Conservation (phyloP, 1,140 invertebrate genomes). For the Drosophila gunungcola region DNA sequence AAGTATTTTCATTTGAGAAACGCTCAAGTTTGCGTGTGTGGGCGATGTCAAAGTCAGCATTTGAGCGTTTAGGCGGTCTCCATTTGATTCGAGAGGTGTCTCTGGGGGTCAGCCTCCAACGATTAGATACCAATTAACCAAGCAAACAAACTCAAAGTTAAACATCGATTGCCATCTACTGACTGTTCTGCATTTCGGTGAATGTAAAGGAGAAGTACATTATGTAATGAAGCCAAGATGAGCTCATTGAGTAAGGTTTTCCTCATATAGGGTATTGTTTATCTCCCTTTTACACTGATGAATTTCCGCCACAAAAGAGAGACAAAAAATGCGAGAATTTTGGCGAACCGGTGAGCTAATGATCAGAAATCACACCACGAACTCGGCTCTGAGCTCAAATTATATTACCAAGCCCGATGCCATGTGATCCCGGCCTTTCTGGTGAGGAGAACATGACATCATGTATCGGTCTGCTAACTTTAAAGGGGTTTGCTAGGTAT, state of each 20-base stretch:
- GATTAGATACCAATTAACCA: conserved; percentile 69
- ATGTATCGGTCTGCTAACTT: conserved; percentile 47
- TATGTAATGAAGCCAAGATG: conserved; percentile 43
- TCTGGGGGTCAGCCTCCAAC: conserved; percentile 60
- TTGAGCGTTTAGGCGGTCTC: conserved; percentile 18
- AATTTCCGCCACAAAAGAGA: conserved; percentile 60
- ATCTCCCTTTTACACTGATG: conserved; percentile 21
- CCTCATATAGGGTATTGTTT: not conserved
- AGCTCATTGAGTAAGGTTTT: conserved; percentile 46
- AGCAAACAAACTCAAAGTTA: conserved; percentile 28
- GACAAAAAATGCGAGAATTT: conserved; percentile 42
- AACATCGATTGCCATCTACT: conserved; percentile 20
- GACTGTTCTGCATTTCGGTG: conserved; percentile 7
- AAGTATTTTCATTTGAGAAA: conserved; percentile 7
- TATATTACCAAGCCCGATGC: conserved; percentile 30
- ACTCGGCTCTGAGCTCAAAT: conserved; percentile 40
- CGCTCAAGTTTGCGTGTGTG: conserved; percentile 62
- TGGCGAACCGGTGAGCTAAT: conserved; percentile 66
- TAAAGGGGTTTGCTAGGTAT: conserved; percentile 30
- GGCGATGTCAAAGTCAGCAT: conserved; percentile 56
- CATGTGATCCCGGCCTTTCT: conserved; percentile 56
- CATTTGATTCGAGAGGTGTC: conserved; percentile 49
- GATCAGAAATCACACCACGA: conserved; percentile 61
- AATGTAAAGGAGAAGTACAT: conserved; percentile 13
- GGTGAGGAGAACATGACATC: conserved; percentile 62